Evolutionary conservation across 2,888 invertebrate species (phyloP), one percentile per base, ranked within the genome.

Genomic region (Sarcophaga variegata): DNA sequence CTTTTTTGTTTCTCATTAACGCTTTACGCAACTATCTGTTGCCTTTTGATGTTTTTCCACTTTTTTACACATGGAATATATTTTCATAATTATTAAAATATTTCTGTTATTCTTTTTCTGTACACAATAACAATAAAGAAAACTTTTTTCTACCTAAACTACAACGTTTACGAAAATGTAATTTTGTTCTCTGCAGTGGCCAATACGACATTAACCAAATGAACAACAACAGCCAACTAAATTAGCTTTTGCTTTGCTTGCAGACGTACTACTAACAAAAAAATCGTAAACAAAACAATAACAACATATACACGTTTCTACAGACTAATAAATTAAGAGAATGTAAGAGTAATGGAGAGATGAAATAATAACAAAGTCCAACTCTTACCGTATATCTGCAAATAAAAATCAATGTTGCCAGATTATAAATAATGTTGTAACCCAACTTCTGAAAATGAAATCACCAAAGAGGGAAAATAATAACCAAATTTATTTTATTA

Each of bases 11-110:
- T 72, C 63, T 17, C 10, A 63, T 47, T 64, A 66, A 37, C 69
- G 45, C 27, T 87, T 81, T 84, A 84, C 84, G 84, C 87, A 87
- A 84, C 87, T 82, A 84, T 67, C 81, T 87, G 84, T 84, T 87
- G 81, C 72, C 84, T 80, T 66, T 80, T 66, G 11, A 69, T 84
- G 76, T 80, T 76, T 78, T 72, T 84, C 17, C 54, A 14, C 25
- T 75, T 69, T 5, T 37, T 78, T 81, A 79, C 78, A 79, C 81
- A 84, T 76, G 62, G 25, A 82, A 49, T 79, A 76, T 70, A 71
- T 62, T 27, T 67, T 25, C n/a, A 70, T 77, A 63, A 70, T 80
- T 54, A 54, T 54, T 66, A 37, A 81, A 69, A 69, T 64, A 75
- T 76, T 80, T 69, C 54, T 54, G 14, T 54, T 12, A 17, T 54